A percentile compares a stretch with the other conserved stretches of the same genome.
phyloP scores from a whole-genome alignment of 2,797 vertebrate species.

The Neomorphus geoffroyi region DNA sequence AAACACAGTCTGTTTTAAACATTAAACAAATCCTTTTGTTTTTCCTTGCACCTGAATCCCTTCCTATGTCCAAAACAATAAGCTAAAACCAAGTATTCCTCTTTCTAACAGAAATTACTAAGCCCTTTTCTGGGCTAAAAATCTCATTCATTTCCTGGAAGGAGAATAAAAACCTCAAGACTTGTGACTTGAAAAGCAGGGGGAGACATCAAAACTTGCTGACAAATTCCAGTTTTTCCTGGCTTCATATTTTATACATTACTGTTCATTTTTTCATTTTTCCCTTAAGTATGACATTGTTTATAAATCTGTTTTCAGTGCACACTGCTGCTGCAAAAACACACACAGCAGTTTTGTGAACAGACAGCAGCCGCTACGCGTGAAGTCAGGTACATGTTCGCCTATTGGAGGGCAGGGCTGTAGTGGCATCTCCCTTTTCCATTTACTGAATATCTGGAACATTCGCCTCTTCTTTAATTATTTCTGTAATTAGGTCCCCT shows the following conservation, averaged over 20 bases:
- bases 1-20: slow-evolving; percentile 44
- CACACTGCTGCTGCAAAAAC: background rate
- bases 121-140: slow-evolving; percentile 19
- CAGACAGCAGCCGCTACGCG: background rate
- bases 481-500: background rate
- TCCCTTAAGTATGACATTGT: background rate
- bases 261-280: background rate
- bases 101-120: slow-evolving; percentile 41
- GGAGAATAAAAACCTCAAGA: background rate
- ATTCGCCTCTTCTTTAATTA: background rate
- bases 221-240: slow-evolving; percentile 9
- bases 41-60: slow-evolving; percentile 51
- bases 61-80: slow-evolving; percentile 30
- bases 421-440: background rate
- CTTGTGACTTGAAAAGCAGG: slow-evolving; percentile 3
- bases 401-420: background rate
- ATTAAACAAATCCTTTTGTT: slow-evolving; percentile 56
- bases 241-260: background rate
- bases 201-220: slow-evolving; percentile 5
- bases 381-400: fast-evolving
- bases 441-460: background rate
- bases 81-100: slow-evolving; percentile 44
- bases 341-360: background rate
- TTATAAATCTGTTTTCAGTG: background rate
- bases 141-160: slow-evolving; percentile 51